A percentile compares a stretch with the other conserved stretches of the same genome.
Conservation (phyloP, 2,797 vertebrate genomes). For the Melanogrammus aeglefinus region DNA sequence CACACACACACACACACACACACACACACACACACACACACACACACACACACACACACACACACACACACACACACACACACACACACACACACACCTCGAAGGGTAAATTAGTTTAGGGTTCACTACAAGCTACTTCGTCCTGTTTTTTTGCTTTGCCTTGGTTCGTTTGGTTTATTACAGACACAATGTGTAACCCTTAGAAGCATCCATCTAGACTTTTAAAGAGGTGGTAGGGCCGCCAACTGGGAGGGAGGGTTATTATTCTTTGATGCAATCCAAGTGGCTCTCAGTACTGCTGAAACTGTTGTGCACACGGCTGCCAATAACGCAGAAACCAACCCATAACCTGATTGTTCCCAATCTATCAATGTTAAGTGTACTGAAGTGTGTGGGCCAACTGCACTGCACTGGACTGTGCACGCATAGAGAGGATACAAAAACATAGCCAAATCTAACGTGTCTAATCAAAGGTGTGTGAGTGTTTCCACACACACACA, state of each 20-base stretch:
- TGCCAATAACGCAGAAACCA: not conserved
- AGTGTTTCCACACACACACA: no score
- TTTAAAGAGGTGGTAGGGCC: not conserved
- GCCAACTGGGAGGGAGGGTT: not conserved
- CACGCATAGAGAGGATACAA: no score
- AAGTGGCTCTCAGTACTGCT: not conserved
- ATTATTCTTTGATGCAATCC: not conserved
- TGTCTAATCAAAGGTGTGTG: no score
- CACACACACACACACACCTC: not conserved
- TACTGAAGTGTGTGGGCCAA: not conserved
- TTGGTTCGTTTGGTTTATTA: no score
- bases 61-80: no score
- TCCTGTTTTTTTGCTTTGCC: no score
- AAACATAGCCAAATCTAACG: no score
- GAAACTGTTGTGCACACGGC: not conserved
- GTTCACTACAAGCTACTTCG: no score
- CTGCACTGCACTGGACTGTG: not conserved
- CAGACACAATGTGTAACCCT: no score
- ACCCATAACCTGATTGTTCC: not conserved
- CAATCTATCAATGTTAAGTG: not conserved
- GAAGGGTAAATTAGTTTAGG: no score
- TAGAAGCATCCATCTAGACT: not conserved
- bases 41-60: not conserved
- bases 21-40: not conserved
- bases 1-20: not conserved